Percentiles rank a stretch among this genome's conserved stretches.
These are phyloP conservation scores for Orthosia cruda DNA, from an alignment of 2,888 invertebrate species.

Conservation along the genomic window DNA sequence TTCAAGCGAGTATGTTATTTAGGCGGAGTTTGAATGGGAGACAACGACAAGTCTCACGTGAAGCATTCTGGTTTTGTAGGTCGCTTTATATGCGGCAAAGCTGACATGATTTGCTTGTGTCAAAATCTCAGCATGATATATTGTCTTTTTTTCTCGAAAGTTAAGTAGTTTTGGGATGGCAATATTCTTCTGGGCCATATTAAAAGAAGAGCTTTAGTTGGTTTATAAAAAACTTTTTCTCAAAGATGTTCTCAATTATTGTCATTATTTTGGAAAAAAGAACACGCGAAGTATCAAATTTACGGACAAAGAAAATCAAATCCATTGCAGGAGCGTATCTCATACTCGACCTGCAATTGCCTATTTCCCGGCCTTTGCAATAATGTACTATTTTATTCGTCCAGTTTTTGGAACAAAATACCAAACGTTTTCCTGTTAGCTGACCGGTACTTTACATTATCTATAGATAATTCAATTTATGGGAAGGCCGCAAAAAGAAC, in stretches of 20 bases:
- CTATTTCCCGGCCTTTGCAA: no score
- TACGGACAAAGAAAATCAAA: no score
- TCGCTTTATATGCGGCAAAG: slow-evolving; percentile 26
- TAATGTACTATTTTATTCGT: background rate
- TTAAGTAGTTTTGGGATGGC: slow-evolving; percentile 5
- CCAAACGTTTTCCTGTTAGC: slow-evolving; percentile 36
- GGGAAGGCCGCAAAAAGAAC: slow-evolving; percentile 21
- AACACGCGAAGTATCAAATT: no score
- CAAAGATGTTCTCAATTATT: no score
- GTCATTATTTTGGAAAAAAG: no score
- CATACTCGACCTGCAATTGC: no score
- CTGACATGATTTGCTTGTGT: slow-evolving; percentile 29
- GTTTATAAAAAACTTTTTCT: background rate
- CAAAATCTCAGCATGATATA: slow-evolving; percentile 42
- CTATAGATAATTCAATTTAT: slow-evolving; percentile 54
- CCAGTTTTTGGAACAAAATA: background rate
- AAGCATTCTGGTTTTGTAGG: slow-evolving; percentile 8
- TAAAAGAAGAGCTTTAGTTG: background rate
- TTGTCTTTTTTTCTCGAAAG: slow-evolving; percentile 17
- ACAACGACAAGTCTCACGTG: slow-evolving; percentile 12
- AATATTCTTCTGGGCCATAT: slow-evolving; percentile 5
- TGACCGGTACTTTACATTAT: slow-evolving; percentile 25
- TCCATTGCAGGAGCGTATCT: no score
- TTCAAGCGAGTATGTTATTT: slow-evolving; percentile 68
- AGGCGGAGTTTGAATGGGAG: slow-evolving; percentile 39